Evolutionary conservation across 1,140 invertebrate species (phyloP).

Genomic region (Papilio polyxenes): DNA sequence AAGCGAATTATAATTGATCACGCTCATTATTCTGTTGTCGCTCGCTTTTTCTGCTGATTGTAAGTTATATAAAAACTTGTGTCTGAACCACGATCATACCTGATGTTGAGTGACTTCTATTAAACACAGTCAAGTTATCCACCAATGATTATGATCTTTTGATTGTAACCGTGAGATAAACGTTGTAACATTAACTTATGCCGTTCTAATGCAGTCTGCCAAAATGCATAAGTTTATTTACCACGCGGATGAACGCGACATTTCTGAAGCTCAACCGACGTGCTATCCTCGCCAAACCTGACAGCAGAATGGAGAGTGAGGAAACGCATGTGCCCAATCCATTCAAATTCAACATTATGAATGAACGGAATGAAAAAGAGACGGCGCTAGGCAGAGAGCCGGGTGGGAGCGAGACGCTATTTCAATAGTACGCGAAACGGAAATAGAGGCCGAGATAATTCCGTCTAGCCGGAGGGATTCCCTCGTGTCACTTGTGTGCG

Average conservation of each 20-base stretch:
- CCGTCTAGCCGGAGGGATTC: slow-evolving; percentile 79
- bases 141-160: neutral
- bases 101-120: neutral
- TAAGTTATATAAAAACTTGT: slow-evolving; percentile 1
- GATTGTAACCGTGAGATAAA: neutral
- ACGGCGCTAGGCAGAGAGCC: slow-evolving; percentile 45
- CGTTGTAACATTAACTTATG: neutral
- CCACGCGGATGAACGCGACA: neutral
- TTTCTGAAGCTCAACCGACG: slow-evolving; percentile 37
- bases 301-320: slow-evolving; percentile 47
- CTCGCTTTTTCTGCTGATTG: slow-evolving; percentile 47
- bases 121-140: neutral
- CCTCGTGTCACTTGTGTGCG: slow-evolving; percentile 79
- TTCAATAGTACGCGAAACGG: slow-evolving; percentile 79
- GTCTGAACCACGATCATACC: slow-evolving; percentile 18
- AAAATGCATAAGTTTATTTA: neutral
- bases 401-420: slow-evolving; percentile 66
- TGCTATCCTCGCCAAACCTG: slow-evolving; percentile 48
- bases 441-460: slow-evolving; percentile 79
- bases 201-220: neutral
- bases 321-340: slow-evolving; percentile 67
- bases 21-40: slow-evolving; percentile 51
- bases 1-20: slow-evolving; percentile 66
- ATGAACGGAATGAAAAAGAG: slow-evolving; percentile 78
- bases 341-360: slow-evolving; percentile 78